phyloP scores from a whole-genome alignment of 2,113 vertebrate species.

The Columba janthina region DNA sequence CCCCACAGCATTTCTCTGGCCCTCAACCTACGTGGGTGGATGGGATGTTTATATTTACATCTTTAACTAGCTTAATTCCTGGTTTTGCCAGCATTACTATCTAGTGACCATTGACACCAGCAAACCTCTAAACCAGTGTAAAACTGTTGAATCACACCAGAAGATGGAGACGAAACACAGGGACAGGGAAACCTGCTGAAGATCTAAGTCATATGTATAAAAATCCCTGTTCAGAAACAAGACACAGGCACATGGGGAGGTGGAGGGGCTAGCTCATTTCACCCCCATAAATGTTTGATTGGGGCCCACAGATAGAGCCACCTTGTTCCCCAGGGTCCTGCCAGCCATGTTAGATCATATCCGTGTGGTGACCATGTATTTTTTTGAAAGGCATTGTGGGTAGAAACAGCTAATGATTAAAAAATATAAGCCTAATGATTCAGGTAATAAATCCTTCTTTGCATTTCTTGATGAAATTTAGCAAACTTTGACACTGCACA shows the following conservation, averaged over 20 bases:
- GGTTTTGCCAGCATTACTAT: neutral
- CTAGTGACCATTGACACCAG: neutral
- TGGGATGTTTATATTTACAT: neutral
- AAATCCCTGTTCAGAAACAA: neutral
- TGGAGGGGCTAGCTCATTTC: neutral
- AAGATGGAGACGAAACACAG: neutral
- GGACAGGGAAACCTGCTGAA: neutral
- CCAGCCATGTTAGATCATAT: neutral
- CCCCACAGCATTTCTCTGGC: neutral
- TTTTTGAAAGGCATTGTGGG: neutral
- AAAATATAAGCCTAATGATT: neutral
- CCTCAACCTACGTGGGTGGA: neutral
- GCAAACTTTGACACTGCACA: slow-evolving; percentile 18
- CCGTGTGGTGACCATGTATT: neutral
- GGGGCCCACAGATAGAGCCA: neutral
- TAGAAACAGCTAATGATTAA: neutral
- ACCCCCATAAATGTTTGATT: neutral
- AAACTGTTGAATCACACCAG: neutral
- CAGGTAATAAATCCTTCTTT: neutral
- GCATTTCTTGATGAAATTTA: slow-evolving; percentile 33
- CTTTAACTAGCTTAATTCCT: neutral
- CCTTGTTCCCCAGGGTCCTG: neutral
- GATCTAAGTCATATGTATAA: neutral
- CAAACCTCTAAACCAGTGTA: neutral
- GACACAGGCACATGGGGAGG: neutral